Evolutionary conservation across 2,888 invertebrate species (phyloP).

Genomic region (Theretra japonica): DNA sequence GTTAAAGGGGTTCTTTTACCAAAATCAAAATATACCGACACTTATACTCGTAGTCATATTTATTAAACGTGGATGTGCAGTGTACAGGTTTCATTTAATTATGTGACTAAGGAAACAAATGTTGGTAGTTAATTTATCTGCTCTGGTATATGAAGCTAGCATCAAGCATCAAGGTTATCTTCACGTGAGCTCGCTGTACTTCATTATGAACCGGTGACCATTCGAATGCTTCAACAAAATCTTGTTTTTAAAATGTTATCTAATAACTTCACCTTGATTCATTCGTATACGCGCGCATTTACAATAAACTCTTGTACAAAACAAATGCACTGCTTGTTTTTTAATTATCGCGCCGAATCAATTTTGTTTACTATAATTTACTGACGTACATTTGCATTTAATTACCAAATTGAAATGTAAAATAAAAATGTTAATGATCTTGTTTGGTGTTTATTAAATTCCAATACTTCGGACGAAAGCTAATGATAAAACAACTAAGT

Average conservation of each 20-base stretch:
- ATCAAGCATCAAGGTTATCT: conserved; percentile 41
- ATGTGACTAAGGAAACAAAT: conserved; percentile 29
- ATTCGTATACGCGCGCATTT: background rate
- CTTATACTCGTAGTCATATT: background rate
- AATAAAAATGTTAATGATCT: background rate
- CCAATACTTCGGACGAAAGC: background rate
- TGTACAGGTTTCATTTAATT: conserved; percentile 3
- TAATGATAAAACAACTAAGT: background rate
- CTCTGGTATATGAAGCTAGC: conserved; percentile 35
- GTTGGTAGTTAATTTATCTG: conserved; percentile 31
- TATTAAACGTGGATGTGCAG: background rate
- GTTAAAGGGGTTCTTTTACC: too few species aligned
- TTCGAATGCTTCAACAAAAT: conserved; percentile 40
- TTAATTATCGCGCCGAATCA: background rate
- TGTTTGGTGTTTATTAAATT: background rate
- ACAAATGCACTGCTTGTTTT: too few species aligned
- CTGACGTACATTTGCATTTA: background rate
- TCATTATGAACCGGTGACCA: conserved; percentile 36
- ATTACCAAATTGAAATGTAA: background rate
- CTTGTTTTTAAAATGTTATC: conserved; percentile 26
- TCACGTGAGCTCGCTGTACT: conserved; percentile 34
- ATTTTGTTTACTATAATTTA: background rate
- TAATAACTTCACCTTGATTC: conserved; percentile 17
- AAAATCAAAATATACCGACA: too few species aligned
- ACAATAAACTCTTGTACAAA: background rate